Base-by-base conservation (phyloP, 1,140 invertebrate genomes). In the Agrypnia vestita region DNA sequence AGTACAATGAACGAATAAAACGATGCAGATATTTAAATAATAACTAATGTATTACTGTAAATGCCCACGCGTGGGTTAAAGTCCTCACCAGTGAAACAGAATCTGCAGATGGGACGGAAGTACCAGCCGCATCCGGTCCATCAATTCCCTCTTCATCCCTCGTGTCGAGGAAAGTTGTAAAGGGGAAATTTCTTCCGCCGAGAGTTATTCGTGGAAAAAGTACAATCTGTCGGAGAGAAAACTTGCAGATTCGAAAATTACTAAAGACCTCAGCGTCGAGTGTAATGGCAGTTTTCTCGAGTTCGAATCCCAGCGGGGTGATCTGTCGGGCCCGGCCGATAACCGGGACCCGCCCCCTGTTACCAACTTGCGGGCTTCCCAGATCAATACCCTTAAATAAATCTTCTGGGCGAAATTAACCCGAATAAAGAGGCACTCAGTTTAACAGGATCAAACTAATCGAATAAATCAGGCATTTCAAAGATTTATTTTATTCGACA, bases 241-340 rank as follows among this genome's bases (percentile, higher is more conserved):
- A 82, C 78, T 82, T 82, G 81, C 81, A 82, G 81, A 82, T 82
- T 82, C 78, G 78, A 77, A 82, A 82, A 82, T 80, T 82, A 78
- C 81, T 82, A 82, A 82, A 82, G 78, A 82, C 78, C 78, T 77
- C 74, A 46, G 81, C 71, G 78, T 73, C 76, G 46, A 69, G 25
- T 53, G 73, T 82, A 82, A 82, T 82, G 75, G 81, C 81, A 82
- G 67, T 82, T 82, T 72, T 82, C 81, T 78, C 81, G 64, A 82
- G 75, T 82, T 80, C 69, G 51, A 77, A n/a, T 82, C 81, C 81
- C 81, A 75, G 43, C 51, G 81, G 81, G 77, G 81, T 82, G 81
- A 82, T 82, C 81, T 82, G 81, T 82, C 81, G 81, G 55, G 76
- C 46, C 46, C 46, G 25, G 15, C 59, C 35, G 74, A 77, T 77